Conservation (phyloP, 2,113 vertebrate genomes). For the Empidonax traillii region DNA sequence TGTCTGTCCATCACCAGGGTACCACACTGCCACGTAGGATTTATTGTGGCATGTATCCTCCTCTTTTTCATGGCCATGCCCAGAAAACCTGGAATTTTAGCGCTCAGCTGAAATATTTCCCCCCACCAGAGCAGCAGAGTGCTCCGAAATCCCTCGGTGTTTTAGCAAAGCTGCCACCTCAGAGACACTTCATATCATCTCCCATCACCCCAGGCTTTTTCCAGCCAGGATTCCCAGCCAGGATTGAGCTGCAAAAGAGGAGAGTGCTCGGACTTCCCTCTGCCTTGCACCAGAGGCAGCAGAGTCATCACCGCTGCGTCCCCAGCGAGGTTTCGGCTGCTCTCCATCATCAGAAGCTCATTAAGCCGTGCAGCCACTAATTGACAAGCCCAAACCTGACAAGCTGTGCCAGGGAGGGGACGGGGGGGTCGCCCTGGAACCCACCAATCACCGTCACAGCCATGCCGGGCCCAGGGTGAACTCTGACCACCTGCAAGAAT, state of each 20-base stretch:
- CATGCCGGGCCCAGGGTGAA: not conserved
- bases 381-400: constrained; percentile 26
- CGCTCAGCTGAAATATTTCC: not conserved
- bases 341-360: constrained; percentile 65
- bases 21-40: rapidly evolving
- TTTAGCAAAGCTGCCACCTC: not conserved
- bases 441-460: constrained; percentile 39
- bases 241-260: not conserved
- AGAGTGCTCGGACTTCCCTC: rapidly evolving
- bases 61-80: not conserved
- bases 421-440: not conserved
- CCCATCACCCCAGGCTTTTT: not conserved
- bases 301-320: not conserved
- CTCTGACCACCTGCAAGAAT: constrained; percentile 59
- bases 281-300: not conserved
- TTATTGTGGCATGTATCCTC: not conserved
- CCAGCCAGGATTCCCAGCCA: not conserved
- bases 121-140: not conserved
- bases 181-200: not conserved
- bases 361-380: constrained; percentile 34
- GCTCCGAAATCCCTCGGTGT: not conserved
- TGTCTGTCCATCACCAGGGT: not conserved
- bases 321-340: not conserved
- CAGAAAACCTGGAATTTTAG: not conserved
- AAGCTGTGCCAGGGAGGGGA: not conserved